Evolutionary conservation across 1,140 invertebrate species (phyloP).

Genomic region (Branchinecta lynchi): DNA sequence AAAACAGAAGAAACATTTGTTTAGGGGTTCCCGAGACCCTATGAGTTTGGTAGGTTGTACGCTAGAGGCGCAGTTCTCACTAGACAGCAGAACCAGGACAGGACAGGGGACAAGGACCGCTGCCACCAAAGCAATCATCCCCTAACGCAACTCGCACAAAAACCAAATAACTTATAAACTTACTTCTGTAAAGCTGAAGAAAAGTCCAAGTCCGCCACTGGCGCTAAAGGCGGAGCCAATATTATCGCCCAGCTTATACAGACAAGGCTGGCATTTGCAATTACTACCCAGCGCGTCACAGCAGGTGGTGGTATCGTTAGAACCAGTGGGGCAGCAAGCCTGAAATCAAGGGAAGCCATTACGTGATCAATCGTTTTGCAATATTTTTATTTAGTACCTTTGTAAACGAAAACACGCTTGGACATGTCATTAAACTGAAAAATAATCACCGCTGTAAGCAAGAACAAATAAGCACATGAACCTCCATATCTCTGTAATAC

Average conservation of each 20-base stretch:
- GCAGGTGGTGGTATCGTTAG: not conserved
- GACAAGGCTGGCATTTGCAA: constrained; percentile 54
- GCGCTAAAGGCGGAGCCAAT: constrained; percentile 76
- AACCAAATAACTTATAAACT: constrained; percentile 21
- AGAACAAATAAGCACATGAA: too few species aligned
- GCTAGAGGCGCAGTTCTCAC: too few species aligned
- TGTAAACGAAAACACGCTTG: not conserved
- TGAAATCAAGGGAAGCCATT: not conserved
- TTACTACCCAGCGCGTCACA: constrained; percentile 13
- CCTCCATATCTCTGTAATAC: too few species aligned
- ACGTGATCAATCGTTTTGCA: not conserved
- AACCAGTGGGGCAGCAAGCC: not conserved
- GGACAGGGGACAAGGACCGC: too few species aligned
- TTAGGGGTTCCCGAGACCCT: too few species aligned
- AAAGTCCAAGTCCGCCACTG: constrained; percentile 78
- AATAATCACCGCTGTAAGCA: not conserved
- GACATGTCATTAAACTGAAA: constrained; percentile 2
- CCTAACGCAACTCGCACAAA: too few species aligned
- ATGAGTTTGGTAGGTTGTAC: too few species aligned
- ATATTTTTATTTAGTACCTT: too few species aligned
- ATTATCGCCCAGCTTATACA: constrained; percentile 51
- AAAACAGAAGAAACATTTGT: too few species aligned
- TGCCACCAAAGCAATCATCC: too few species aligned
- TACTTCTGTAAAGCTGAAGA: constrained; percentile 97
- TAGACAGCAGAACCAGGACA: too few species aligned